A percentile compares a stretch with the other conserved stretches of the same genome.
These are phyloP conservation scores for Arbacia lixula DNA, from an alignment of 53 echinoderm and acorn worm species.

Conservation along the genomic window DNA sequence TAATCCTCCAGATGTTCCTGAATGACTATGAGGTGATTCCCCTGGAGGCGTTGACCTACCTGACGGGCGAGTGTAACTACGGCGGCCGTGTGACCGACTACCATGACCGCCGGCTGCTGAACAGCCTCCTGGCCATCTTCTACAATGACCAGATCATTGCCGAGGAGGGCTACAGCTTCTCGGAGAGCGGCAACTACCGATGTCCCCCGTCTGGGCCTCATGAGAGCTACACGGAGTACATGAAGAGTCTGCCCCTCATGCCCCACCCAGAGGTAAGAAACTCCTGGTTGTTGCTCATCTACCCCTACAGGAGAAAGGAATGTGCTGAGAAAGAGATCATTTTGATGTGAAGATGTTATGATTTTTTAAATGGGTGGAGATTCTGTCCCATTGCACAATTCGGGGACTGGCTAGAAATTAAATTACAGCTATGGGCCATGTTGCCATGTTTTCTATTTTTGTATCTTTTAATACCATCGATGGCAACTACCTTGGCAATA, in stretches of 20 bases:
- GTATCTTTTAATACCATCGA: too few relatives aligned
- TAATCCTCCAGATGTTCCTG: constrained; percentile 79
- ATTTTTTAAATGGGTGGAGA: too few relatives aligned
- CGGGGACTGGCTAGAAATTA: too few relatives aligned
- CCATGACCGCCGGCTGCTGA: constrained; percentile 83
- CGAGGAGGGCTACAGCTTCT: constrained; percentile 76
- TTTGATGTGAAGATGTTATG: too few relatives aligned
- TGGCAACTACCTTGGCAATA: too few relatives aligned
- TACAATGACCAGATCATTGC: constrained; percentile 72
- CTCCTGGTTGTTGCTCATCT: constrained; percentile 2
- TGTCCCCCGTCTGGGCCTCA: constrained; percentile 78
- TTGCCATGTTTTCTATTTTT: too few relatives aligned
- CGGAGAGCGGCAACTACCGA: constrained; percentile 89
- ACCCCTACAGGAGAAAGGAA: too few relatives aligned
- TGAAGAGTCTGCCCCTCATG: constrained; percentile 81
- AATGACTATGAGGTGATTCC: constrained; percentile 93
- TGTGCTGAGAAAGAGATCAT: too few relatives aligned
- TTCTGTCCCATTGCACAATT: too few relatives aligned
- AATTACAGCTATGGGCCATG: too few relatives aligned
- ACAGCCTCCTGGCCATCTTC: constrained; percentile 87
- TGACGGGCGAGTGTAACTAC: constrained; percentile 94
- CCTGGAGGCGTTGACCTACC: constrained; percentile 85
- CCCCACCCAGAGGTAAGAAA: constrained; percentile 81
- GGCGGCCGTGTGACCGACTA: constrained; percentile 95
- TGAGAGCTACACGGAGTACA: constrained; percentile 83